These are phyloP conservation scores for Myiotriccus ornatus DNA, from an alignment of 2,797 vertebrate genomes.

Conservation along the genomic window DNA sequence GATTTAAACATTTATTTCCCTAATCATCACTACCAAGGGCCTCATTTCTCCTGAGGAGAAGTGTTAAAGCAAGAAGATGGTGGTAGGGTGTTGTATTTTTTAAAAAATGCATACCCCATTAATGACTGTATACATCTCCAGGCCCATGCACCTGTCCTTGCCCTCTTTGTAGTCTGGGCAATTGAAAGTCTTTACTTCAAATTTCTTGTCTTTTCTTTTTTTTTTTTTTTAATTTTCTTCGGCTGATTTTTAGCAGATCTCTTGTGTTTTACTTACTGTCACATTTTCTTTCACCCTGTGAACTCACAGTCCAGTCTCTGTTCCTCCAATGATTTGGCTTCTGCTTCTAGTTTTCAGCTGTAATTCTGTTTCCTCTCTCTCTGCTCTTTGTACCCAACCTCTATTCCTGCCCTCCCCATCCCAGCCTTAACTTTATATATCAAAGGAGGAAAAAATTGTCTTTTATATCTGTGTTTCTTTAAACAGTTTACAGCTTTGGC, in stretches of 20 bases:
- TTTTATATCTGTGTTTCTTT: not conserved
- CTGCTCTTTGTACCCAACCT: not conserved
- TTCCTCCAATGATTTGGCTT: not conserved
- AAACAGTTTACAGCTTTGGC: not conserved
- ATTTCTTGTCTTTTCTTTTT: slow-evolving; percentile 6
- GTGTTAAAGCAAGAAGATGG: not conserved
- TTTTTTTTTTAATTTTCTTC: slow-evolving; percentile 15
- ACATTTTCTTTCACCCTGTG: not conserved
- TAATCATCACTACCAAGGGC: not conserved
- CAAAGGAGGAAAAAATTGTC: not conserved
- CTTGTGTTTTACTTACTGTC: not conserved
- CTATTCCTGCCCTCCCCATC: fast-evolving
- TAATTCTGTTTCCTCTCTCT: not conserved
- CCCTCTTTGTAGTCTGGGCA: not conserved
- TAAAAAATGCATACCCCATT: fast-evolving
- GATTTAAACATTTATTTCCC: not conserved
- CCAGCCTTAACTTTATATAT: not conserved
- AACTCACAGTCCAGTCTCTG: not conserved
- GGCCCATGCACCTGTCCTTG: not conserved
- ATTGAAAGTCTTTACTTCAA: not conserved
- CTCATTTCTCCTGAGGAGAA: not conserved
- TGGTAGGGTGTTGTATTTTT: not conserved
- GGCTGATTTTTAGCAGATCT: not conserved
- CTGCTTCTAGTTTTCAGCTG: not conserved
- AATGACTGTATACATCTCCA: not conserved